Evolutionary conservation across 2,888 invertebrate genomes (phyloP).

Genomic region (Clepsis dumicolana): DNA sequence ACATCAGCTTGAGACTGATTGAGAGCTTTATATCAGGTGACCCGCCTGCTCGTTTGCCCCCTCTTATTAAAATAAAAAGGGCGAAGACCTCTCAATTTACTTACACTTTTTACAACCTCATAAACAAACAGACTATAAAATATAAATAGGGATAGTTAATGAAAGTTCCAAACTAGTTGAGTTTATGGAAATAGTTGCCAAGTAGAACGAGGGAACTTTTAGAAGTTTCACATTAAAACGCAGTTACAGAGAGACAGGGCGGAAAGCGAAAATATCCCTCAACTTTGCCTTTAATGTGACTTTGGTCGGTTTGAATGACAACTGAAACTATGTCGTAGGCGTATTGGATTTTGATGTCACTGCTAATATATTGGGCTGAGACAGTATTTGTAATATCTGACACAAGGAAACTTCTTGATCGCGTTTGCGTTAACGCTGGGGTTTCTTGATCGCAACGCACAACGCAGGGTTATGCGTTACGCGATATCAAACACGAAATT

Average conservation of each 20-base stretch:
- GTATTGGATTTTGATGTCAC: no score
- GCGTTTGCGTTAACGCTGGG: no score
- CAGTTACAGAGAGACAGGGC: conserved; percentile 11
- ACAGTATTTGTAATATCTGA: background rate
- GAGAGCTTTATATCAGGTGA: no score
- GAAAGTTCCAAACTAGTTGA: conserved; percentile 21
- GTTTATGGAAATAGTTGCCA: conserved; percentile 41
- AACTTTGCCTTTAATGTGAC: conserved; percentile 21
- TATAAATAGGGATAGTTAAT: conserved; percentile 8
- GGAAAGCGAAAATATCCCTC: background rate
- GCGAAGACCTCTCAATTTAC: background rate
- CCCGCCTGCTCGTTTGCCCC: no score
- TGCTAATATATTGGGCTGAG: no score
- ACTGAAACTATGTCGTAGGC: background rate
- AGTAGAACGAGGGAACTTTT: conserved; percentile 15
- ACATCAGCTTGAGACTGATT: no score
- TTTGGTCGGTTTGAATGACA: background rate
- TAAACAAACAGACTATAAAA: background rate
- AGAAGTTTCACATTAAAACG: conserved; percentile 21
- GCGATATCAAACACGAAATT: no score
- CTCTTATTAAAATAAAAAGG: background rate
- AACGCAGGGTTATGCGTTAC: no score
- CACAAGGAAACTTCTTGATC: no score
- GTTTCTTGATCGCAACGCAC: no score
- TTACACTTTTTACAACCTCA: background rate